Evolutionary conservation across 2,113 vertebrate genomes (phyloP), one percentile per base, ranked within the genome.

Genomic region (Petrocephalus microphthalmus): DNA sequence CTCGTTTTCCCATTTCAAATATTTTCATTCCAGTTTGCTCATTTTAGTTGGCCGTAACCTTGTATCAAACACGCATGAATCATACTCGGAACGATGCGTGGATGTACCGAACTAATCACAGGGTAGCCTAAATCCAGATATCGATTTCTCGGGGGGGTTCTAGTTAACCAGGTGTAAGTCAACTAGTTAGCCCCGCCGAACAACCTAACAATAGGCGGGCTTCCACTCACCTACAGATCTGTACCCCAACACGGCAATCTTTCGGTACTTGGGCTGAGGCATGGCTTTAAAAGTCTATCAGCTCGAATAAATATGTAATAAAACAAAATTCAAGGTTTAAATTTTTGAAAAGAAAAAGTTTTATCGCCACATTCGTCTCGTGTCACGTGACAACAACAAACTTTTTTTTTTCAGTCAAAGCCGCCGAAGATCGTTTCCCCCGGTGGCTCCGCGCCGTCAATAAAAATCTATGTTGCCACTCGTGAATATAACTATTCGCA

Each of bases 341-440:
- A 93, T 88, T 89, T 91, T 89, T n/a, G 92, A 89, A 92, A 90
- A 91, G 64, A 89, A 92, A 95, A 95, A 91, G 47, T 87, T 95
- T 95, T 94, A 95, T 91, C 91, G 91, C 93, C 92, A 94, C 94
- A 93, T 95, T 95, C 94, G 94, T 90, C 89, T 92, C 87, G 13
- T 90, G 93, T 96, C 95, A 96, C 95, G 95, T 96, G 95, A 96
- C 94, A 95, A 96, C 94, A 96, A 96, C 95, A 96, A 96, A 96
- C 95, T 95, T 95, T 94, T 92, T 89, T 67, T 67, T 52, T 64
- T 7, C 33, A 33, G 3, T 42, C 54, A 60, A 91, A 91, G 91
- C 92, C 87, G 89, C 91, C 93, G 90, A 90, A 93, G 90, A 91
- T 90, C 60, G 54, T 88, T n/a, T 3, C 89, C 82, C 42, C 89